phyloP scores from a whole-genome alignment of 2,797 vertebrate genomes.

The Danio aesculapii region DNA sequence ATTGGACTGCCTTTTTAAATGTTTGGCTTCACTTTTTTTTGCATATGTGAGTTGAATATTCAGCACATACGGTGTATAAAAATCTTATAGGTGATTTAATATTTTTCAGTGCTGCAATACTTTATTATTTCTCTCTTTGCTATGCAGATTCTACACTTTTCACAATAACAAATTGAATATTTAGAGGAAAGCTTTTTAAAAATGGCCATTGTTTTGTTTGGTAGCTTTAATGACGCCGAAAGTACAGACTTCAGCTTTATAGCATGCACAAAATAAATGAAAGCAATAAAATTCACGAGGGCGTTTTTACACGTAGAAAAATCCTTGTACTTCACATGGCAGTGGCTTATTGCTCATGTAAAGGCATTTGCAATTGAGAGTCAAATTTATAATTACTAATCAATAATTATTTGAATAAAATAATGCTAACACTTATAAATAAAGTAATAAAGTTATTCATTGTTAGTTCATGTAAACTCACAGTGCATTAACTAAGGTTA shows the following conservation, averaged over 20 bases:
- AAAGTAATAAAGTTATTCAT: too few relatives aligned
- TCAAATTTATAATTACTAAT: neutral
- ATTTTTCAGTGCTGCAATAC: neutral
- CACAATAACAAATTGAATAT: too few relatives aligned
- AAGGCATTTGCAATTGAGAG: neutral
- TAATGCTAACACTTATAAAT: too few relatives aligned
- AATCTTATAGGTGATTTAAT: constrained; percentile 2
- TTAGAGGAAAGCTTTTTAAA: neutral
- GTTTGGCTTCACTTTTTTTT: constrained; percentile 7
- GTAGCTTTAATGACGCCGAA: neutral
- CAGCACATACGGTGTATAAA: neutral
- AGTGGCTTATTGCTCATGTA: neutral
- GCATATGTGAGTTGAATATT: constrained; percentile 4
- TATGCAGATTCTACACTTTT: neutral
- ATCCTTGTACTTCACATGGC: neutral
- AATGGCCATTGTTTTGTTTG: neutral
- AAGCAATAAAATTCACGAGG: neutral
- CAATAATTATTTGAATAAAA: neutral
- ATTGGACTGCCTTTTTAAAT: neutral
- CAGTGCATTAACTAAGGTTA: too few relatives aligned
- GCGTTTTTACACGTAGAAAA: neutral
- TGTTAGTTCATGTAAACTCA: too few relatives aligned
- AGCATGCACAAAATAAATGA: neutral
- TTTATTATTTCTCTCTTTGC: neutral
- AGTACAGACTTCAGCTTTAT: neutral